Evolutionary conservation across 1,140 invertebrate species (phyloP).

Genomic region (Zaprionus davidi): DNA sequence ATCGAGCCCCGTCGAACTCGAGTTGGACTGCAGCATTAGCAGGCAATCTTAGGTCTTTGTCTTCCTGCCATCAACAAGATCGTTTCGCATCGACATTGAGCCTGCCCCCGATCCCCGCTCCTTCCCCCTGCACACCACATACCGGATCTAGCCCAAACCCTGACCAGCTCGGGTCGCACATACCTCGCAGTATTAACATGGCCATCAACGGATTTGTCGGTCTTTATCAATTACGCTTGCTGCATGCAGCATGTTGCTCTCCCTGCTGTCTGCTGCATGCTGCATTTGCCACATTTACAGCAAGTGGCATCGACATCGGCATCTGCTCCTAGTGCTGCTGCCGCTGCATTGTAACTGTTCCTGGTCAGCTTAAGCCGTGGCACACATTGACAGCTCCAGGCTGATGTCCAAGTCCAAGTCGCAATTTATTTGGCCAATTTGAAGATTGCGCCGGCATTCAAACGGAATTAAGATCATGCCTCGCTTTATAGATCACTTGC

Average conservation of each 20-base stretch:
- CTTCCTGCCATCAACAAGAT: constrained; percentile 82
- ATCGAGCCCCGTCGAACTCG: constrained; percentile 15
- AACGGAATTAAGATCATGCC: constrained; percentile 22
- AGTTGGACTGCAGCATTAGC: constrained; percentile 53
- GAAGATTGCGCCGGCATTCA: constrained; percentile 30
- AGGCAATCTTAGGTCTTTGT: constrained; percentile 74
- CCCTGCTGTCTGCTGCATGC: constrained; percentile 22
- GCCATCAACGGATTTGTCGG: constrained; percentile 80
- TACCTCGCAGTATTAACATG: constrained; percentile 66
- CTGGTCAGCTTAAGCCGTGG: constrained; percentile 55
- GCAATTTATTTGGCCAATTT: constrained; percentile 69
- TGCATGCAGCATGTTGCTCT: constrained; percentile 41
- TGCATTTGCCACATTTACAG: constrained; percentile 61
- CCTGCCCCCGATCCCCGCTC: neutral
- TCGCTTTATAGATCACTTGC: neutral
- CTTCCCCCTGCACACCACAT: neutral
- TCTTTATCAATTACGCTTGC: constrained; percentile 79
- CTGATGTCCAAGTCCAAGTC: constrained; percentile 52
- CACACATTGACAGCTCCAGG: constrained; percentile 58
- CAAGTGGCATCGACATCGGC: constrained; percentile 67
- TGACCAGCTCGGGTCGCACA: constrained; percentile 44
- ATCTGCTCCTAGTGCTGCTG: constrained; percentile 27
- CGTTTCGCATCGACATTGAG: constrained; percentile 68
- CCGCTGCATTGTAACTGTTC: constrained; percentile 49
- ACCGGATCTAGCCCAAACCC: constrained; percentile 35